Evolutionary conservation across 2,113 vertebrate genomes (phyloP).

Genomic region (Urocitellus parryii): DNA sequence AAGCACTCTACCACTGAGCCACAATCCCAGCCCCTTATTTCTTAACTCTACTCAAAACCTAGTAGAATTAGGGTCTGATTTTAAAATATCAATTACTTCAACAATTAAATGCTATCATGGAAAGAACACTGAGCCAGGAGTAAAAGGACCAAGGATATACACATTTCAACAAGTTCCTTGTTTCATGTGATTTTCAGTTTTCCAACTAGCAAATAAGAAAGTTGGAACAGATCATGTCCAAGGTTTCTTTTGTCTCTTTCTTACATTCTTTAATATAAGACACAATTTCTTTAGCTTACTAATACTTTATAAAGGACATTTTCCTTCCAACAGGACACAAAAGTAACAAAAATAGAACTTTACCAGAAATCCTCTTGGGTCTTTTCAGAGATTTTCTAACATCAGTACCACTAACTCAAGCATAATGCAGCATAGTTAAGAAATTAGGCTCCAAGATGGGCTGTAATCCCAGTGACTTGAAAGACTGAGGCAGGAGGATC

Average conservation of each 20-base stretch:
- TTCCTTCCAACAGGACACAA: neutral
- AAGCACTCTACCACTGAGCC: too few species aligned
- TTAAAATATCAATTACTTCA: slow-evolving; percentile 35
- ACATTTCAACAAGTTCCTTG: slow-evolving; percentile 17
- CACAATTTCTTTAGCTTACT: neutral
- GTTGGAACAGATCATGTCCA: neutral
- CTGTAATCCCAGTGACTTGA: neutral
- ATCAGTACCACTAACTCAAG: neutral
- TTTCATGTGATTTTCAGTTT: neutral
- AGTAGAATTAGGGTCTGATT: neutral
- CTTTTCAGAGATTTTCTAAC: slow-evolving; percentile 54
- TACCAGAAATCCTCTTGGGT: neutral
- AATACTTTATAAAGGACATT: neutral
- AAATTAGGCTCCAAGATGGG: neutral
- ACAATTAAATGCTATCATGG: slow-evolving; percentile 51
- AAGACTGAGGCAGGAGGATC: neutral
- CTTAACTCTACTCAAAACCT: slow-evolving; percentile 52
- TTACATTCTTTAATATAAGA: neutral
- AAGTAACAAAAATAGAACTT: neutral
- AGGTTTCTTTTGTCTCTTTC: neutral
- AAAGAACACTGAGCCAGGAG: neutral
- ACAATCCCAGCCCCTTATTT: too few species aligned
- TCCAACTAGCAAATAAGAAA: neutral
- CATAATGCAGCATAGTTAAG: neutral
- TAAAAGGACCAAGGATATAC: neutral